Percentiles rank a stretch among this genome's conserved stretches.
These are phyloP conservation scores for Protonibea diacanthus DNA, from an alignment of 2,797 vertebrate genomes.

Conservation along the genomic window DNA sequence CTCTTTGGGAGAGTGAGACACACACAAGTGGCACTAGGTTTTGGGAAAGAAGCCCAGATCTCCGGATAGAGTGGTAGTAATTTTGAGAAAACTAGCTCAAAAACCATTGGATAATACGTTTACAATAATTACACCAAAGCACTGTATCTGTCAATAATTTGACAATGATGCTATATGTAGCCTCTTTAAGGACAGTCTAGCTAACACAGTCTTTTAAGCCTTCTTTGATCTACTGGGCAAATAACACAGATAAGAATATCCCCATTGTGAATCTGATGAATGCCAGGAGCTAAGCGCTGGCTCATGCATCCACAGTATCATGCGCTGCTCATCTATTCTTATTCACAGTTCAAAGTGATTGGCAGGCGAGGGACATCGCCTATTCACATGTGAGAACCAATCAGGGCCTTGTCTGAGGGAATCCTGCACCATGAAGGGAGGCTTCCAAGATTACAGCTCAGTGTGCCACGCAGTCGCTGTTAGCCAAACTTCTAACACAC, in stretches of 20 bases:
- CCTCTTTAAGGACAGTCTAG: constrained; percentile 20
- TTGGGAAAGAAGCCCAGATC: constrained; percentile 9
- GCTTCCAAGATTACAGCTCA: constrained; percentile 49
- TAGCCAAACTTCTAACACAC: constrained; percentile 22
- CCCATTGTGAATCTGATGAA: constrained; percentile 53
- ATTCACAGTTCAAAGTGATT: constrained; percentile 58
- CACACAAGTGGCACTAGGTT: not conserved
- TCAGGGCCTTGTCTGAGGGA: constrained; percentile 47
- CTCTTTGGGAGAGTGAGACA: constrained; percentile 16
- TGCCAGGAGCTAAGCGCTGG: constrained; percentile 34
- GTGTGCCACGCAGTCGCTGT: constrained; percentile 16
- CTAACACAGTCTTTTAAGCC: constrained; percentile 17
- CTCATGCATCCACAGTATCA: constrained; percentile 41
- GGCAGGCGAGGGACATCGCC: constrained; percentile 47
- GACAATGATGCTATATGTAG: constrained; percentile 13
- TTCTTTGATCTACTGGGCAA: constrained; percentile 50
- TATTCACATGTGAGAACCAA: constrained; percentile 52
- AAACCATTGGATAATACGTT: not conserved
- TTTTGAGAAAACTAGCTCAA: not conserved
- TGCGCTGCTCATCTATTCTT: constrained; percentile 37
- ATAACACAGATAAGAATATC: constrained; percentile 50
- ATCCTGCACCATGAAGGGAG: constrained; percentile 47
- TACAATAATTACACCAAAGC: constrained; percentile 2
- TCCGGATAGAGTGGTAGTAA: not conserved
- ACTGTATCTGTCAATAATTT: not conserved